phyloP scores from a whole-genome alignment of 2,113 vertebrate species.

The Dolichotis patagonum region DNA sequence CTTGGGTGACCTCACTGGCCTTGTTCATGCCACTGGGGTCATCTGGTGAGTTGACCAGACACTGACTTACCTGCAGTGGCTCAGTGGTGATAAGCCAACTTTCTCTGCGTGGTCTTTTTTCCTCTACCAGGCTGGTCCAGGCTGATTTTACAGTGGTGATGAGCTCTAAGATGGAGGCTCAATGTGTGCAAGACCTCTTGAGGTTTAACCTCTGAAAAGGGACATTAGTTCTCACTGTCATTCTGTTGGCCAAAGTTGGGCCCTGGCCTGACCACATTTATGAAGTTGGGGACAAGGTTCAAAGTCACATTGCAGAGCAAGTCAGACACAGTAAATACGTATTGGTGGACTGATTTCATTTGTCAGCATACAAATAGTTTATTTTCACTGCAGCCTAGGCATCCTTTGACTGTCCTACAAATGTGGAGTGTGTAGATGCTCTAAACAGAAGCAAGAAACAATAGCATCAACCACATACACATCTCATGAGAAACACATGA shows the following conservation, averaged over 20 bases:
- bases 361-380: neutral
- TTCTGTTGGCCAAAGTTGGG: neutral
- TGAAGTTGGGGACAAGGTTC: neutral
- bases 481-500: neutral
- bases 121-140: neutral
- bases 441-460: neutral
- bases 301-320: neutral
- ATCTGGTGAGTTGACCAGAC: neutral
- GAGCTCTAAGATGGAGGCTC: neutral
- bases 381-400: neutral
- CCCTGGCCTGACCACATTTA: neutral
- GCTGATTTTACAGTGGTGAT: neutral
- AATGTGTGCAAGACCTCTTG: neutral
- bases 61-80: neutral
- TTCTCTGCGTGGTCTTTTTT: neutral
- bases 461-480: neutral
- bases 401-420: neutral
- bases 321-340: neutral
- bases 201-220: neutral
- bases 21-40: neutral
- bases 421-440: neutral
- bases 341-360: neutral
- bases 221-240: neutral
- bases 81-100: neutral
- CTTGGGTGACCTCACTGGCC: neutral